Percentiles rank a stretch among this genome's conserved stretches.
These are phyloP conservation scores for Archivesica marissinica DNA, from an alignment of 1,140 invertebrate species.

Conservation along the genomic window DNA sequence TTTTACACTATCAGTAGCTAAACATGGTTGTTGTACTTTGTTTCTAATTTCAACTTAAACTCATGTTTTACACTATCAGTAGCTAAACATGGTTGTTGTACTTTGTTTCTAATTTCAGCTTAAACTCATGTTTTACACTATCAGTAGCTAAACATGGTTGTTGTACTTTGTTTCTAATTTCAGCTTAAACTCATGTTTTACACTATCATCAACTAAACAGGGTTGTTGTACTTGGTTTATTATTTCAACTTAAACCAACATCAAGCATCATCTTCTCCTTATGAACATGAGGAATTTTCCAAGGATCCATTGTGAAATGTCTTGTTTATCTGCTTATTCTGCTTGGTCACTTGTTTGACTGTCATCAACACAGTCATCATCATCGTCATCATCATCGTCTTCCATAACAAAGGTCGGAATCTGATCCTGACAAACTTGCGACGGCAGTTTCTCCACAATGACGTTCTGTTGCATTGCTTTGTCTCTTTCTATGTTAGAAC, in stretches of 20 bases:
- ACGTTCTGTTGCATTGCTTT: neutral
- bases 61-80: too few relatives aligned
- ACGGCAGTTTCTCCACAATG: neutral
- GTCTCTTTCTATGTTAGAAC: neutral
- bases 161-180: neutral
- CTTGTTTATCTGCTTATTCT: neutral
- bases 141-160: neutral
- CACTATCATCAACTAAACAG: neutral
- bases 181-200: neutral
- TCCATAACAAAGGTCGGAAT: constrained; percentile 6
- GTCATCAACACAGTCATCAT: neutral
- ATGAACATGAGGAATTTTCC: neutral
- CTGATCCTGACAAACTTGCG: neutral
- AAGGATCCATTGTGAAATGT: neutral
- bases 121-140: neutral
- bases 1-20: too few relatives aligned
- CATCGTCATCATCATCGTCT: neutral
- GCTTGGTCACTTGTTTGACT: neutral
- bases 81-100: too few relatives aligned
- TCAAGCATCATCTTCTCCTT: neutral
- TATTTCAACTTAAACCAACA: too few relatives aligned
- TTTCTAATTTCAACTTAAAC: too few relatives aligned
- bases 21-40: too few relatives aligned
- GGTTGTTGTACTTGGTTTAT: too few relatives aligned
- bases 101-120: neutral